Base-by-base conservation (phyloP, 2,113 vertebrate species). In the Alexandromys fortis region DNA sequence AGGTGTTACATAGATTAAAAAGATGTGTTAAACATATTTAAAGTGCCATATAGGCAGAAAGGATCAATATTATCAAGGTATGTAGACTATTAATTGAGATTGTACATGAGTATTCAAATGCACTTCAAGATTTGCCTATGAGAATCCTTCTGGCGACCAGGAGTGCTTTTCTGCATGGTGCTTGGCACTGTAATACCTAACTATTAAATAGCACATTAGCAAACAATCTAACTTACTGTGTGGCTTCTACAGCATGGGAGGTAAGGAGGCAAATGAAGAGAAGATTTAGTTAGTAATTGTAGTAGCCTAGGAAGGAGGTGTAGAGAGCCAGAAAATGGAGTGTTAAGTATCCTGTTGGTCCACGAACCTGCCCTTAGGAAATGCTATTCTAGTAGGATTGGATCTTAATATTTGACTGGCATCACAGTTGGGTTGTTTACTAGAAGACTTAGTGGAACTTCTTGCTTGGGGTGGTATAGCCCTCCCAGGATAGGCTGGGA, bases 391-490 rank as follows among this genome's bases (percentile, higher is more conserved):
- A 86, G 86, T 86, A 82, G 90, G 90, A 97, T 70, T 55, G 55
- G n/a, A 63, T 83, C 76, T 92, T 96, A 96, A 94, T 94, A 92
- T 94, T 96, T 96, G 88, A 95, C 92, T 96, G 92, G 72, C 87
- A 78, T 75, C 61, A 93, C 92, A 76, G 90, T 93, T 95, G 58
- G 89, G 81, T 82, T 94, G 94, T 96, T 97, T 98, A 95, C 97
- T 97, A 86, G 88, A 86, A 82, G 67, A 91, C 83, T 90, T 94
- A 97, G 87, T 97, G 93, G 95, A 97, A 96, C 83, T 81, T 94
- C 68, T 96, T 97, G 93, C 97, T 96, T 96, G 82, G 95, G 92
- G 92, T 94, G 86, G 96, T 89, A 92, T 94, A 92, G 76, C 95
- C 42, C 95, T 97, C 95, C 96, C 95, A 97, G 95, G 87, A 86